These are phyloP conservation scores for Hydropotes inermis DNA, from an alignment of 2,113 vertebrate genomes.

Conservation along the genomic window DNA sequence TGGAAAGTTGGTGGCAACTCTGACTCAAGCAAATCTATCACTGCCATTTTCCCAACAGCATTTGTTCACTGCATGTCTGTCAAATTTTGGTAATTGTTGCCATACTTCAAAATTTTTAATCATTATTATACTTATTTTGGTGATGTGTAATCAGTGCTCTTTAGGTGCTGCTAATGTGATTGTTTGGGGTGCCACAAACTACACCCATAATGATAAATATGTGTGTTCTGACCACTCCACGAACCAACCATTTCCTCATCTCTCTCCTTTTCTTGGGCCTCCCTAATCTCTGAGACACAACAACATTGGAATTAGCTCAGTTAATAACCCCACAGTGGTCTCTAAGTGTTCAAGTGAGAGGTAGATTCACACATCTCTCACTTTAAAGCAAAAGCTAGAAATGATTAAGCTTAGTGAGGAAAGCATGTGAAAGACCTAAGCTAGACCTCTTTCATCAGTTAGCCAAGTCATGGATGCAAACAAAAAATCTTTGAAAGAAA, in stretches of 20 bases:
- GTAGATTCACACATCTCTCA: neutral
- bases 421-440: neutral
- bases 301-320: neutral
- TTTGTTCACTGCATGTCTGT: neutral
- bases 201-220: neutral
- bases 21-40: neutral
- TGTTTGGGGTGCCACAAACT: neutral
- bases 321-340: neutral
- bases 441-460: neutral
- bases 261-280: neutral
- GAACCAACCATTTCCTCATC: neutral
- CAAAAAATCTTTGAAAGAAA: neutral
- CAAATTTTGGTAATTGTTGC: neutral
- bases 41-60: neutral
- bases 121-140: neutral
- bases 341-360: neutral
- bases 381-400: neutral
- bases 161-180: neutral
- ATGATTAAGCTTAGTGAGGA: neutral
- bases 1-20: neutral
- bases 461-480: neutral
- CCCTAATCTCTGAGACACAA: neutral
- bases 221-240: neutral
- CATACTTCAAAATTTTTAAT: neutral
- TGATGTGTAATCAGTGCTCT: neutral